These are phyloP conservation scores for Emydura subglobosa DNA, from an alignment of 2,113 vertebrate genomes.

Conservation along the genomic window DNA sequence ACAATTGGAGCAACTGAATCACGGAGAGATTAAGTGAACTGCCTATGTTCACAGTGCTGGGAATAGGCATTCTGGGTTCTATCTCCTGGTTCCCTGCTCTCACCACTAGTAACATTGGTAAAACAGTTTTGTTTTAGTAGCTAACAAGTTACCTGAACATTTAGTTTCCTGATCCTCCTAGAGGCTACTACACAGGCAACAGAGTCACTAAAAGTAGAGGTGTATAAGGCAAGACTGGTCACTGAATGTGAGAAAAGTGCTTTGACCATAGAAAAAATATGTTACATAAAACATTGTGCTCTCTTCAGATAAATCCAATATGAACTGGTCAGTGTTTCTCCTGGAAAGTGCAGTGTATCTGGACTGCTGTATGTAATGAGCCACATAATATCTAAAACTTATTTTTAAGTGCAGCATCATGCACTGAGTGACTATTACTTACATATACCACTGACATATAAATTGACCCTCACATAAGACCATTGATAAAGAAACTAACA, in stretches of 20 bases:
- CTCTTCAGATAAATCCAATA: conserved; percentile 4
- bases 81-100: background rate
- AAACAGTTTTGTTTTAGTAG: fast-evolving
- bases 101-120: background rate
- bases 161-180: background rate
- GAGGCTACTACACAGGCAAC: background rate
- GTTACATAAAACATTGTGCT: background rate
- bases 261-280: background rate
- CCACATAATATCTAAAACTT: background rate
- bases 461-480: background rate
- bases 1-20: background rate
- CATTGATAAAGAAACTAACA: background rate
- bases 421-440: background rate
- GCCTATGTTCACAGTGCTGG: background rate
- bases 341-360: background rate
- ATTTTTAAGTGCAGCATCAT: background rate
- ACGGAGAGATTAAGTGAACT: background rate
- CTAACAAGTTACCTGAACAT: background rate
- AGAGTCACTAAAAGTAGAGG: background rate
- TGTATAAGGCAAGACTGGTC: background rate
- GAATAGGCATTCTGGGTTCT: background rate
- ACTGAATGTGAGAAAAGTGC: background rate
- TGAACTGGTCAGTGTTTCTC: background rate
- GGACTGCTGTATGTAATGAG: background rate
- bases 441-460: fast-evolving